A percentile compares a stretch with the other conserved stretches of the same genome.
Evolutionary conservation across 2,113 vertebrate genomes (phyloP).

Genomic region (Dolichotis patagonum): DNA sequence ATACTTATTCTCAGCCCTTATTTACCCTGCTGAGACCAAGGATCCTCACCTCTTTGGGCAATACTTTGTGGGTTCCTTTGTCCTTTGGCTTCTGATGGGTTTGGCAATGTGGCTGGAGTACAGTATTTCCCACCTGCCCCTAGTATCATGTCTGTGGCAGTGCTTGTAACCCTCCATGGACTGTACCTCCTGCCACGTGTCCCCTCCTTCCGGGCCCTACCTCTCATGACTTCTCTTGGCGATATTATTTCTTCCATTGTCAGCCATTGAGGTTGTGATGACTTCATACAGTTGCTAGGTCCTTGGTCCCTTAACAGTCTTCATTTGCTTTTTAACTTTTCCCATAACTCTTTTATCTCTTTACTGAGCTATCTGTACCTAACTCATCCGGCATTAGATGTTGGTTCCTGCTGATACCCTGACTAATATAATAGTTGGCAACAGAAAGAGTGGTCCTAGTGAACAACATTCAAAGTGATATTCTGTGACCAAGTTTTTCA

Average conservation of each 20-base stretch:
- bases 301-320: neutral
- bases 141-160: neutral
- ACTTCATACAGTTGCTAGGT: neutral
- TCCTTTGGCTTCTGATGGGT: neutral
- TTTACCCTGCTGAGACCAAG: neutral
- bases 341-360: neutral
- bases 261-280: neutral
- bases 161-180: neutral
- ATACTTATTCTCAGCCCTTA: neutral
- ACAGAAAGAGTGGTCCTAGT: neutral
- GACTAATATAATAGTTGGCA: neutral
- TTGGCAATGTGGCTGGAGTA: neutral
- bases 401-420: neutral
- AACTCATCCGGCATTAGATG: neutral
- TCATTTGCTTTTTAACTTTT: neutral
- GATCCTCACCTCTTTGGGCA: too few species aligned
- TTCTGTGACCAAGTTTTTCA: slow-evolving; percentile 34
- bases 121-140: neutral
- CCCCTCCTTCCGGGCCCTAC: neutral
- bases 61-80: neutral
- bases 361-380: neutral
- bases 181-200: fast-evolving
- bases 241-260: neutral
- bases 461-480: slow-evolving; percentile 47
- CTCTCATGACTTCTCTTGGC: neutral